Evolutionary conservation across 2,113 vertebrate genomes (phyloP), one percentile per base, ranked within the genome.

Genomic region (Galbula dea): DNA sequence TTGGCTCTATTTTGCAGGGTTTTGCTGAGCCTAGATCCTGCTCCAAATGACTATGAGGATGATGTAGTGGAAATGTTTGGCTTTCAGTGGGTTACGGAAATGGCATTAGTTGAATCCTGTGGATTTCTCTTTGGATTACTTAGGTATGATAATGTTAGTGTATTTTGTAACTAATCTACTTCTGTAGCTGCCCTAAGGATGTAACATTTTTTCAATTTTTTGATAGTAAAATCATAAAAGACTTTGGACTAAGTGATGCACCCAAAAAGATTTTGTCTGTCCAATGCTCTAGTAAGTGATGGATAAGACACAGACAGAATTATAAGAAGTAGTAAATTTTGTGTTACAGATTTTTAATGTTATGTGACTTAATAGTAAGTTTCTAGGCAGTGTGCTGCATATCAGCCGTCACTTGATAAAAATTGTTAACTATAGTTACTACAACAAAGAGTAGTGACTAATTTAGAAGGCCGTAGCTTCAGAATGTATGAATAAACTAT

Each of bases 21-120:
- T 95, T 96, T 99, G 88, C 88, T 99, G 94, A 98, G 92, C 89
- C 97, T 99, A 48, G 99, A 99, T 95, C 99, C 99, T 76, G 98
- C 98, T 93, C 99, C 99, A 85, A 97, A 97, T 58, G 98, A 98
- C 79, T 99, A 98, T 91, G 98, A 99, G 94, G 96, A 97, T 0
- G 98, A 98, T 95, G 98, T 97, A 11, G 97, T 99, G 72, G 99
- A 99, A 92, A 94, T 99, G 59, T 99, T 99, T 97, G 99, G 98
- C 88, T 99, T 99, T 94, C 95, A 97, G 23, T 99, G 99, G 99
- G 98, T 98, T 77, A 99, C 98, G 46, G 99, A 99, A 97, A 99
- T 92, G 14, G 99, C 99, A 16, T 97, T 99, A 89, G 98, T 98
- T 85, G 98, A 99, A 97, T 99, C 98, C 57, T 98, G 98, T 80